These are phyloP conservation scores for Linyphia triangularis DNA, from an alignment of 2,888 invertebrate species.

Conservation along the genomic window DNA sequence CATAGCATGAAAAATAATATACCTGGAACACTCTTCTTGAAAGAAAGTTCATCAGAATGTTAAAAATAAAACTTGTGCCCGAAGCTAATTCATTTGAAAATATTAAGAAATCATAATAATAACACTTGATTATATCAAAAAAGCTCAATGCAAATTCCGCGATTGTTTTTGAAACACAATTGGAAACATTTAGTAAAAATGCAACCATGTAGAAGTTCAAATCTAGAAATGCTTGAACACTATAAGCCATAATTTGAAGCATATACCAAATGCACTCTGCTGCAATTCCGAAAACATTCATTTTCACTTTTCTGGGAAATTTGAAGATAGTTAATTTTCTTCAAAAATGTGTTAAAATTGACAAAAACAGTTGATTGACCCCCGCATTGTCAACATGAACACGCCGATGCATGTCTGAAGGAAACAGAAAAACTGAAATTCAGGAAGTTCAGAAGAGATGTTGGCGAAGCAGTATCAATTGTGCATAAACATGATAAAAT, in stretches of 20 bases:
- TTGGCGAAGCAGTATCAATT: neutral
- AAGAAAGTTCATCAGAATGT: neutral
- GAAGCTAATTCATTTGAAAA: constrained; percentile 38
- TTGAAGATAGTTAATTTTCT: neutral
- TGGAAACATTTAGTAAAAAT: neutral
- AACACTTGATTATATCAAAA: constrained; percentile 33
- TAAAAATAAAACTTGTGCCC: neutral
- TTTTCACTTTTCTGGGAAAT: neutral
- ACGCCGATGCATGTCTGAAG: neutral
- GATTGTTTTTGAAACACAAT: neutral
- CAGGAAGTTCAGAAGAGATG: neutral
- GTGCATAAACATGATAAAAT: neutral
- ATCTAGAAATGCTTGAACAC: constrained; percentile 37
- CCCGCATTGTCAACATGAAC: neutral
- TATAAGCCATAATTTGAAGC: neutral
- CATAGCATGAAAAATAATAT: neutral
- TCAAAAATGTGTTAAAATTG: neutral
- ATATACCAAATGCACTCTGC: constrained; percentile 37
- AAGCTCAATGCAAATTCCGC: neutral
- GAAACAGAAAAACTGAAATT: neutral
- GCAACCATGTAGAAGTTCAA: constrained; percentile 44
- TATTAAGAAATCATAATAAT: constrained; percentile 49
- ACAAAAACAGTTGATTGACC: neutral
- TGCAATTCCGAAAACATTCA: constrained; percentile 35
- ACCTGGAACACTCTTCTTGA: neutral